Base-by-base conservation (phyloP, 2,113 vertebrate species). In the Gadus chalcogrammus region DNA sequence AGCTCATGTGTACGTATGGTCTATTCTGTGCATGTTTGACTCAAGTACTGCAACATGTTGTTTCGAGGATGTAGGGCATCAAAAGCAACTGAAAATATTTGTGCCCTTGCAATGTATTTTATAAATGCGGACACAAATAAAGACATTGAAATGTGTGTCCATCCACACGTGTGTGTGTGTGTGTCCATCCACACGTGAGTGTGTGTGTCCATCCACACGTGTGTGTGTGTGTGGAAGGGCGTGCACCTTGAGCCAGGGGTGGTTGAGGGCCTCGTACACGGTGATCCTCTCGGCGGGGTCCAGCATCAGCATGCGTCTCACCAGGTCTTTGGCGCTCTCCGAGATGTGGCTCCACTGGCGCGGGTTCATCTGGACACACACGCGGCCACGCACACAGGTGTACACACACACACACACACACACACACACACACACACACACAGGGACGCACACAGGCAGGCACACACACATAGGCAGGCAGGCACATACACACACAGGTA, bases 261-360 rank as follows among this genome's bases (percentile, higher is more conserved):
- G 97, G 89, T 99, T 99, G 80, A 99, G 93, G 60, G 97, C 96
- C 89, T 99, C 97, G 73, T 99, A 99, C 67, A 99, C 97, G 5
- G 97, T 99, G 94, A 99, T 99, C 78, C 97, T 95, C 91, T 99
- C 97, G 7, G 97, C 97, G 9, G 97, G 97, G 83, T 99, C 97
- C 90, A 99, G 89, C 97, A 99, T 99, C 79, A 99, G 92, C 97
- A 99, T 99, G 79, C 97, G 96, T 8, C 97, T 94, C 68, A 99
- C 96, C 88, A 99, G 92, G 76, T 99, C 97, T 91, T 99, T 99
- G 90, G 97, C 97, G 88, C 97, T 99, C 94, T 99, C 97, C 11
- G 97, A 99, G 87, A 99, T 98, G 90, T 99, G 96, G 89, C 93
- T 94, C 97, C 97, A 99, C 70, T 99, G 97, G 75, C 97, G 93